Evolutionary conservation across 2,113 vertebrate species (phyloP), one percentile per base, ranked within the genome.

Genomic region (Acanthochromis polyacanthus): DNA sequence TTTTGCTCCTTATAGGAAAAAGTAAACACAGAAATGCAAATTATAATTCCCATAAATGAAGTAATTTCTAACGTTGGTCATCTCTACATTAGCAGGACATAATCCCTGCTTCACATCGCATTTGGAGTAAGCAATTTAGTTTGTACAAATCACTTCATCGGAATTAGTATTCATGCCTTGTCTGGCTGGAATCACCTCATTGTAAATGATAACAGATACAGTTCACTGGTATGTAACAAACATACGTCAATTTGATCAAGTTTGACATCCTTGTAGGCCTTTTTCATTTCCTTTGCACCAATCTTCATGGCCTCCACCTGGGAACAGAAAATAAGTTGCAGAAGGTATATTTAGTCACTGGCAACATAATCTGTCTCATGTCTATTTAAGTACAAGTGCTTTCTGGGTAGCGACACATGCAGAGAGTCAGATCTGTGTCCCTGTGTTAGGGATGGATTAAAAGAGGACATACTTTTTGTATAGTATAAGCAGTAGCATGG

Each of bases 261-360:
- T 93, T 98, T 99, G 67, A 99, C 97, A 81, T 98, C 94, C 81
- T 97, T 99, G 82, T 99, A 99, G 45, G 98, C 97, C 74, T 94
- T 98, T 87, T 99, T 99, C 98, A 99, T 99, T 94, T 99, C 98
- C 86, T 99, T 99, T 48, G 97, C 97, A 14, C 98, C 98, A 43
- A 96, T 92, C 95, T 99, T 99, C 98, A 99, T 99, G 88, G 98
- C 98, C 71, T 99, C 98, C 71, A 99, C 97, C 98, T 99, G 88
- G 56, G 60, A 57, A 89, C 50, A 85, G 11, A 78, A 52, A 75
- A 72, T 8, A 75, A 6, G 63, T 7, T 11, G 5, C 16, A 43
- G 14, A 40, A 43, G 1, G 2, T 25, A 10, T 23, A 19, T 59
- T 71, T 16, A 64, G 59, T 68, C 14, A 15, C 50, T 45, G 45